Evolutionary conservation across 2,113 vertebrate species (phyloP), one percentile per base, ranked within the genome.

Genomic region (Sapayoa aenigma): DNA sequence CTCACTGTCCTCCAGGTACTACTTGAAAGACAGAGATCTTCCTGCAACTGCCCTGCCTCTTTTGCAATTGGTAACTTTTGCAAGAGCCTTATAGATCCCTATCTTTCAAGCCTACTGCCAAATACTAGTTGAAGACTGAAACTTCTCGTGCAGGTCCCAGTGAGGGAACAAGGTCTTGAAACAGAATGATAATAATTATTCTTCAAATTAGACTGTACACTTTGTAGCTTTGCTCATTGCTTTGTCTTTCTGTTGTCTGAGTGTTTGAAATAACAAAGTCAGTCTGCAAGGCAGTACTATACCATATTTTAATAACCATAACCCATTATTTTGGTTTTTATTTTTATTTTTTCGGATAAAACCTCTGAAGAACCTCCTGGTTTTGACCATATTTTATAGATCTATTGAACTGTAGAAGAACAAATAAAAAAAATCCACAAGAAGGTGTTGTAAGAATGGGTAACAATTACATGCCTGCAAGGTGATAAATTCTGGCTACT

Each of bases 151-250:
- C 28, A 25, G 28, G 52, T 92, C 88, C 66, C 72, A 55, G 56
- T 2, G 68, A 88, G 90, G 41, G 47, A 90, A 41, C 3, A 5
- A 1, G 16, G 75, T 87, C 85, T 80, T 82, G 56, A 56, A 90
- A 55, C 67, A 75, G 69, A 93, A 95, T 93, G 89, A 94, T 83
- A 89, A 95, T 91, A 85, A 96, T 93, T 94, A 93, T 90, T 95
- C 83, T 94, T 97, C 71, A 75, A 65, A 94, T 93, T 81, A 94
- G 85, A 75, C 90, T 91, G 90, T 89, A 39, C 35, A 39, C 72
- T 91, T 90, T 86, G 72, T 30, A 86, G 79, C 80, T 78, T 74
- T 84, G 23, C 42, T 95, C 52, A 42, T 86, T 93, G 79, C 65
- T 84, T 95, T 92, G n/a, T 53, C 60, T 90, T 42, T 76, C 49